Evolutionary conservation across 2,797 vertebrate genomes (phyloP).

Genomic region (Triplophysa bombifrons): DNA sequence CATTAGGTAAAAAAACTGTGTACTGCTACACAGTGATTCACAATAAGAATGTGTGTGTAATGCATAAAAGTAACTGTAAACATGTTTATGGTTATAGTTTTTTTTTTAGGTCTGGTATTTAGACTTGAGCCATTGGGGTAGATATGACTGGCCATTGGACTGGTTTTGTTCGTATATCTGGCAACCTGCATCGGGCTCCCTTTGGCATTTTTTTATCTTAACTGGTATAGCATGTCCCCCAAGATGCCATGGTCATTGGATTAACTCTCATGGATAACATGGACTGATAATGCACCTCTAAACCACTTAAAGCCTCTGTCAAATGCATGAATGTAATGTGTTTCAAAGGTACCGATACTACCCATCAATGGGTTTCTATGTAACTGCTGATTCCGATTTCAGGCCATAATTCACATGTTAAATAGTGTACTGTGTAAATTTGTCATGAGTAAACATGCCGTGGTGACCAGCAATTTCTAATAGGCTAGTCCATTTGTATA

Average conservation of each 20-base stretch:
- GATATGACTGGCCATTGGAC: too few relatives aligned
- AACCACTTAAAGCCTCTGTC: too few relatives aligned
- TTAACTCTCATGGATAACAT: background rate
- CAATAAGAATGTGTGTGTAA: too few relatives aligned
- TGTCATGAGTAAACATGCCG: constrained; percentile 9
- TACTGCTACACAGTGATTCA: too few relatives aligned
- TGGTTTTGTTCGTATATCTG: too few relatives aligned
- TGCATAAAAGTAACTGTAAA: too few relatives aligned
- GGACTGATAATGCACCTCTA: too few relatives aligned
- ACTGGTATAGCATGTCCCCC: background rate
- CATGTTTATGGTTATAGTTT: too few relatives aligned
- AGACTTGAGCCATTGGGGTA: too few relatives aligned
- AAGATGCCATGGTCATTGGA: background rate
- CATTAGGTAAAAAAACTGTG: too few relatives aligned
- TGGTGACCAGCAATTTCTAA: constrained; percentile 9
- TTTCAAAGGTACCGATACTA: background rate
- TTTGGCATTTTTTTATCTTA: background rate
- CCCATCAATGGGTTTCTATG: background rate
- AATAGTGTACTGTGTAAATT: constrained; percentile 12
- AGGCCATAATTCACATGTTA: background rate
- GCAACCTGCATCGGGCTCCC: background rate
- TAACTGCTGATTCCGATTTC: background rate
- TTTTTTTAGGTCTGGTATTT: too few relatives aligned
- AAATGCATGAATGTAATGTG: background rate
- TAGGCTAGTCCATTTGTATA: constrained; percentile 20